Base-by-base conservation (phyloP, 37 sponge, comb jelly and placozoan species). In the Hormiphora californensis region DNA sequence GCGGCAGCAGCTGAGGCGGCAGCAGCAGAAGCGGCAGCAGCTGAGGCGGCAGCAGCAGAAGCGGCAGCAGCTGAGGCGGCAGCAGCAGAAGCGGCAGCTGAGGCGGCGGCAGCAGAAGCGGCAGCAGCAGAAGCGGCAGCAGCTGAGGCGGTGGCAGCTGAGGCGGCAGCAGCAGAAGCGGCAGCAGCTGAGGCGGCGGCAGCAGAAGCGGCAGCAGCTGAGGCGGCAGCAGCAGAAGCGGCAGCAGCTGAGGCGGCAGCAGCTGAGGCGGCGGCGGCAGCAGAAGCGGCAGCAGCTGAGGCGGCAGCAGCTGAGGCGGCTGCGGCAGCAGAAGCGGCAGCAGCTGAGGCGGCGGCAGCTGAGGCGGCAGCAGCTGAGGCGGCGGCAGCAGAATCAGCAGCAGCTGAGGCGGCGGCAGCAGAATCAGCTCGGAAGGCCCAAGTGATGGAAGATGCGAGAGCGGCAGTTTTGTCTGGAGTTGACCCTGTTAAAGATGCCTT, bases 401-500 rank as follows among this genome's bases (percentile, higher is more conserved):
- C 67, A 7, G 67, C 67, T 32, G 67, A 3, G 5, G 36, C 3
- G 9, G 67, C 34, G 3, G 67, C 67, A 7, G 37, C 67, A 36
- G 67, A 35, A 7, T 35, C 32, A 40, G 44, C 81, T 19, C 21
- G 17, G 1, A 40, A 27, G 5, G 36, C 32, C 1, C 44, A 73
- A 73, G 23, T 40, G 40, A 28, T 12, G 32, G 81, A 43, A 8
- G 81, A 38, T 40, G 81, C 81, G 0, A 46, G 43, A 41, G 81
- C 81, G 4, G 81, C 81, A 4, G 81, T 40, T 0, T 17, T 73
- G 8, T 43, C 81, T 40, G 44, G 81, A 4, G 81, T 73, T 3
- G 81, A 73, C 23, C 81, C 81, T 15, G 35, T 73, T 17, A 73
- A 73, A 40, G 81, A 73, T 73, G 81, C 81, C 5, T 73, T 73